Percentiles rank a stretch among this genome's conserved stretches.
These are phyloP conservation scores for Bradypodion ventrale DNA, from an alignment of 2,797 vertebrate genomes.

Conservation along the genomic window DNA sequence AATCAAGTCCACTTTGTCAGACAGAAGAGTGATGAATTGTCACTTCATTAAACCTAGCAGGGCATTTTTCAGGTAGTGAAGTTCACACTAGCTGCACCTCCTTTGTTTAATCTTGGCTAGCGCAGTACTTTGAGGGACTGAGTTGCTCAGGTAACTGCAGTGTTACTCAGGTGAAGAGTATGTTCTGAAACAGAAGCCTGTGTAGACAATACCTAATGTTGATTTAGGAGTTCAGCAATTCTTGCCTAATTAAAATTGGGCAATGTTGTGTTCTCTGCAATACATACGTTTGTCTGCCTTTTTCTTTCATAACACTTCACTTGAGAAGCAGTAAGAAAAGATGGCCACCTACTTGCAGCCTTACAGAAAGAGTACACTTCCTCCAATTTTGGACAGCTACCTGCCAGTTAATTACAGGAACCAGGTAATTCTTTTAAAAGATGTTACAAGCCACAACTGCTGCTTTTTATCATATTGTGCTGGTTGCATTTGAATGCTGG, in stretches of 20 bases:
- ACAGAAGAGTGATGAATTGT: no score
- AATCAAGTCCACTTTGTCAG: no score
- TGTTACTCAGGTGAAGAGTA: slow-evolving; percentile 7
- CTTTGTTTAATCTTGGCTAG: background rate
- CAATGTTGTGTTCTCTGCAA: background rate
- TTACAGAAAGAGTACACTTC: slow-evolving; percentile 19
- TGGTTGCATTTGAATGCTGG: slow-evolving; percentile 8
- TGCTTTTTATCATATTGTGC: rapidly evolving
- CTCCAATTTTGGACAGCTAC: background rate
- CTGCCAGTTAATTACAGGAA: background rate
- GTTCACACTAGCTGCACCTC: background rate
- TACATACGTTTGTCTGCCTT: background rate
- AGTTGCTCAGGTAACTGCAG: slow-evolving; percentile 25
- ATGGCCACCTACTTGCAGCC: slow-evolving; percentile 15
- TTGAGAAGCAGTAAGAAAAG: background rate
- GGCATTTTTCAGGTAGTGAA: background rate
- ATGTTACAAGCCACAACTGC: background rate
- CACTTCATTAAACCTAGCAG: background rate
- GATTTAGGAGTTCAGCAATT: slow-evolving; percentile 15
- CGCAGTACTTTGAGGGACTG: background rate
- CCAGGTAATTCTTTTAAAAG: rapidly evolving
- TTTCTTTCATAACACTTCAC: background rate
- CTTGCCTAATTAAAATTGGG: background rate
- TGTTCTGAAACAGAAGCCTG: slow-evolving; percentile 12
- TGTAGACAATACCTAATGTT: slow-evolving; percentile 6